Percentiles rank a stretch among this genome's conserved stretches.
phyloP scores from a whole-genome alignment of 1,140 invertebrate species.

The Ceratina calcarata region DNA sequence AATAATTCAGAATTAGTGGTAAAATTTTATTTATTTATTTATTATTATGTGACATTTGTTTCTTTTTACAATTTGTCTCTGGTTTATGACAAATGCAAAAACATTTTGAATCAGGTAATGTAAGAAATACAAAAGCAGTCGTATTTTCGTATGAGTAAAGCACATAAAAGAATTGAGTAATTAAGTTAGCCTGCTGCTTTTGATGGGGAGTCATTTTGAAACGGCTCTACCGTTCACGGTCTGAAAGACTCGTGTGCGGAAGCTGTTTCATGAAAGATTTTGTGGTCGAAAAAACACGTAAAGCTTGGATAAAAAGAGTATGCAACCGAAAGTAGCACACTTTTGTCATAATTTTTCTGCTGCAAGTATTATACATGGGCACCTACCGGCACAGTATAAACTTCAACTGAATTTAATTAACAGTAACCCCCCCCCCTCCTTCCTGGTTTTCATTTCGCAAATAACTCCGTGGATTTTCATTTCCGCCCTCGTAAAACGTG shows the following conservation, averaged over 20 bases:
- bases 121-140: too few species aligned
- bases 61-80: too few species aligned
- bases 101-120: too few species aligned
- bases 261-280: not conserved
- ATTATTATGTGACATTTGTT: too few species aligned
- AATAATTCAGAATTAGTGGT: too few species aligned
- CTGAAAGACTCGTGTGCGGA: not conserved
- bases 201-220: not conserved
- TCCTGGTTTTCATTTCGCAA: not conserved
- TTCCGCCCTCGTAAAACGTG: not conserved
- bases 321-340: not conserved
- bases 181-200: too few species aligned
- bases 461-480: not conserved
- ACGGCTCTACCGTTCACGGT: too few species aligned
- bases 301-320: not conserved
- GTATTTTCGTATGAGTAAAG: too few species aligned
- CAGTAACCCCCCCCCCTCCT: not conserved
- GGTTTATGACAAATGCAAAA: too few species aligned
- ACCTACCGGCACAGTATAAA: not conserved
- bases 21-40: too few species aligned
- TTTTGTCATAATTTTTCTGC: not conserved
- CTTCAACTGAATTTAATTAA: slow-evolving; percentile 7
- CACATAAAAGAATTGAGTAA: too few species aligned
- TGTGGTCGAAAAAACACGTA: not conserved
- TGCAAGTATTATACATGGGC: not conserved